A percentile compares a stretch with the other conserved stretches of the same genome.
Evolutionary conservation across 2,797 vertebrate species (phyloP).

Genomic region (Semotilus atromaculatus): DNA sequence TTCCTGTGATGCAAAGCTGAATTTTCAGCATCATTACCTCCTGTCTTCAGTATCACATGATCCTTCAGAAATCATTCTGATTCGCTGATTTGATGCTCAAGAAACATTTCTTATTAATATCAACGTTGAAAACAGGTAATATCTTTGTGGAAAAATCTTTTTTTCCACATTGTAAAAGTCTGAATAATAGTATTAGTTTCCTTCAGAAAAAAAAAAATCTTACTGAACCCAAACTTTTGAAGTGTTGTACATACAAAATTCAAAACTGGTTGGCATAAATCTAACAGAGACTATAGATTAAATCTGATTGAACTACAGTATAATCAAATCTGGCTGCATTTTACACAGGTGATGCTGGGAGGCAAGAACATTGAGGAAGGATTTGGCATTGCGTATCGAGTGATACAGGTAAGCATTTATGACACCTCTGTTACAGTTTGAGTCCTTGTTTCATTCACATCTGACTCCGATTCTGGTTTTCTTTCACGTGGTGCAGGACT

Average conservation of each 20-base stretch:
- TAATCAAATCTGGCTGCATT: not conserved
- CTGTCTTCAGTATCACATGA: not conserved
- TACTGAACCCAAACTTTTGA: not conserved
- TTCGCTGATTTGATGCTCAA: not conserved
- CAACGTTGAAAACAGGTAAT: not conserved
- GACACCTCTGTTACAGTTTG: not conserved
- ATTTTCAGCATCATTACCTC: not conserved
- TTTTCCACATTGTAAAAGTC: too few relatives aligned
- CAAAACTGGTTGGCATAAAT: constrained; percentile 2
- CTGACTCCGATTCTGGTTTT: not conserved
- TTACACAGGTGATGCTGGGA: constrained; percentile 90
- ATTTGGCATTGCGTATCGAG: constrained; percentile 96
- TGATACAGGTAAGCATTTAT: constrained; percentile 86
- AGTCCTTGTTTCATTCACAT: not conserved
- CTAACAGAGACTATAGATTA: constrained; percentile 1
- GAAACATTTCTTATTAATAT: not conserved
- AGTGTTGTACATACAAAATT: not conserved
- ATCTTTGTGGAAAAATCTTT: too few relatives aligned
- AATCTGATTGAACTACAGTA: not conserved
- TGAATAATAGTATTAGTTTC: not conserved
- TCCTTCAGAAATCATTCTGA: not conserved
- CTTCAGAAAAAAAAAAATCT: not conserved
- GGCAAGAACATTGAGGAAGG: constrained; percentile 98
- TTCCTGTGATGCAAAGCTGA: not conserved
- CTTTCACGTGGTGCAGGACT: constrained; percentile 80